phyloP scores from a whole-genome alignment of 2,797 vertebrate genomes.

The Muscicapa striata region DNA sequence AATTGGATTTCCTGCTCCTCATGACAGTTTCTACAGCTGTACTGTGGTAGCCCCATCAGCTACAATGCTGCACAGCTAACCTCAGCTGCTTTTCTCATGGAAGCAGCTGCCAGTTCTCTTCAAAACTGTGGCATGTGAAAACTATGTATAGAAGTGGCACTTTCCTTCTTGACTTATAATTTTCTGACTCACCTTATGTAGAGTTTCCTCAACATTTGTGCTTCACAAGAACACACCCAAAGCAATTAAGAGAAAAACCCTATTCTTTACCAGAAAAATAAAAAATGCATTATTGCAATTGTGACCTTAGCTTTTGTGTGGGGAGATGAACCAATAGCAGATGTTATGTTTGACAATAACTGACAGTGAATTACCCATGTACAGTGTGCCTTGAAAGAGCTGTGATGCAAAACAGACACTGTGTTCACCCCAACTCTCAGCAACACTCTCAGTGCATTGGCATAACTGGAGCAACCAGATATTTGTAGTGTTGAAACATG shows the following conservation, averaged over 20 bases:
- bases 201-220: background rate
- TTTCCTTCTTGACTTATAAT: background rate
- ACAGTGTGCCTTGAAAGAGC: background rate
- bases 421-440: background rate
- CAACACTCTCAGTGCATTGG: background rate
- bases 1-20: slow-evolving; percentile 48
- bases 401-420: background rate
- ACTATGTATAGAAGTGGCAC: background rate
- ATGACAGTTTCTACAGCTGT: slow-evolving; percentile 4
- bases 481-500: background rate
- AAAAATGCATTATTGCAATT: background rate
- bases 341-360: background rate
- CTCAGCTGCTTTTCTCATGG: slow-evolving; percentile 44
- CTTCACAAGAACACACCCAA: background rate
- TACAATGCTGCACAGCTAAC: background rate
- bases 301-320: background rate
- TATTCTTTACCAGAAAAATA: background rate
- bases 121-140: background rate
- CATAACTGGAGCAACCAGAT: background rate
- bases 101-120: background rate
- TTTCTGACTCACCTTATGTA: background rate
- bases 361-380: background rate
- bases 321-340: background rate
- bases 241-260: background rate
- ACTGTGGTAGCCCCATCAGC: background rate